phyloP scores from a whole-genome alignment of 2,797 vertebrate species.

The Dallia pectoralis region DNA sequence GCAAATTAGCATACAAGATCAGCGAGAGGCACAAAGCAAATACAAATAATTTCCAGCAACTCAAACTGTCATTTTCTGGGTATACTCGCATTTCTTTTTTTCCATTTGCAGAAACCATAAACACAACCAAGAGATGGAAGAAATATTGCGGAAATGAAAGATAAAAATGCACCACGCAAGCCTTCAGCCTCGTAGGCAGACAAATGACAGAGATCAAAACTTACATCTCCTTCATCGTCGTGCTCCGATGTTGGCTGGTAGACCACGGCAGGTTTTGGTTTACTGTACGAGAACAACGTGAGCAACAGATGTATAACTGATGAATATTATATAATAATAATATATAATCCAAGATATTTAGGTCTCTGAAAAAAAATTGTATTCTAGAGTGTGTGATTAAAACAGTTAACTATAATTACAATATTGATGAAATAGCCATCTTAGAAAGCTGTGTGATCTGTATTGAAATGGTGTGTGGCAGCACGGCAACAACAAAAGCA shows the following conservation, averaged over 20 bases:
- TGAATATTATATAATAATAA: too few species aligned
- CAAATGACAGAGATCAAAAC: slow-evolving; percentile 45
- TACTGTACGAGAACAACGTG: slow-evolving; percentile 47
- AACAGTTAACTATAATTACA: too few species aligned
- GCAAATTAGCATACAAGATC: too few species aligned
- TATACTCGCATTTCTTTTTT: background rate
- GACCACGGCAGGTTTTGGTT: slow-evolving; percentile 73
- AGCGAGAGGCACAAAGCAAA: background rate
- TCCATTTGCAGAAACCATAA: background rate
- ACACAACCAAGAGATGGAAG: background rate
- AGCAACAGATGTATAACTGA: background rate
- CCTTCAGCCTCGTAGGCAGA: background rate
- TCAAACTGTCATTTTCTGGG: too few species aligned
- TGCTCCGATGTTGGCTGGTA: slow-evolving; percentile 72
- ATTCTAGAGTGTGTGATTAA: too few species aligned
- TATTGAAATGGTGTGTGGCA: too few species aligned
- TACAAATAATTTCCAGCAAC: background rate
- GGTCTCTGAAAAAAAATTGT: too few species aligned
- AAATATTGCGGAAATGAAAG: background rate
- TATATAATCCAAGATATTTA: too few species aligned
- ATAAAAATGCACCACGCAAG: background rate
- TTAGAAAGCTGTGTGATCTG: too few species aligned
- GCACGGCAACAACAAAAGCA: too few species aligned
- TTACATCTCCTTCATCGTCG: slow-evolving; percentile 78
- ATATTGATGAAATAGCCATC: too few species aligned